phyloP scores from a whole-genome alignment of 2,797 vertebrate species.

The Schizopygopsis pylzovi region DNA sequence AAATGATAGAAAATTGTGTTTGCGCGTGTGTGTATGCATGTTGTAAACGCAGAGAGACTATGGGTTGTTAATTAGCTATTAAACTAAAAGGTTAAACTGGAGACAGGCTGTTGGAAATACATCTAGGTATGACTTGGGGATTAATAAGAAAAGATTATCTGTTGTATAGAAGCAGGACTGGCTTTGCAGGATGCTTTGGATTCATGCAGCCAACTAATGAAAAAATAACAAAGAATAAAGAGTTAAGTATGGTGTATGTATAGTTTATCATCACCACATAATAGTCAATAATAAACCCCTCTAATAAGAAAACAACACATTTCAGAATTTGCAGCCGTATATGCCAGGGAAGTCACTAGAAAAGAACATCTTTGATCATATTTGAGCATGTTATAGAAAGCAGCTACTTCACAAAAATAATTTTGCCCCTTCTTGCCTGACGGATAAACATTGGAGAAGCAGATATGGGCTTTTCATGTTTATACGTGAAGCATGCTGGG shows the following conservation, averaged over 20 bases:
- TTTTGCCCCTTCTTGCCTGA: background rate
- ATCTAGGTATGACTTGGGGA: background rate
- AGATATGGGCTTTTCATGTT: constrained; percentile 2
- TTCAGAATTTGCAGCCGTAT: background rate
- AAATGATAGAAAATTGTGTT: constrained; percentile 41
- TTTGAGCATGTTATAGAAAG: background rate
- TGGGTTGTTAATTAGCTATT: constrained; percentile 20
- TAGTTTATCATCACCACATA: background rate
- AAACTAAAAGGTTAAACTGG: constrained; percentile 39
- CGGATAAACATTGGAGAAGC: background rate
- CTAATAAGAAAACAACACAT: background rate
- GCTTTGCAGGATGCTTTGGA: background rate
- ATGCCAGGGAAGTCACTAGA: background rate
- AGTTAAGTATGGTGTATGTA: background rate
- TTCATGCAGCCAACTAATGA: background rate
- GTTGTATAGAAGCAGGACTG: constrained; percentile 3
- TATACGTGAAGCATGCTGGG: constrained; percentile 11
- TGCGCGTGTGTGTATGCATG: background rate
- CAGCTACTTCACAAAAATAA: background rate
- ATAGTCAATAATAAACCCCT: background rate
- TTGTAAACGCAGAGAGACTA: constrained; percentile 5
- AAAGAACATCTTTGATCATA: constrained; percentile 11
- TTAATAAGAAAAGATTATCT: constrained; percentile 2
- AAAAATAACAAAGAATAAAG: background rate
- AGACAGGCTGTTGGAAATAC: constrained; percentile 14